Conservation (phyloP, 2,797 vertebrate genomes). For the Anableps anableps region DNA sequence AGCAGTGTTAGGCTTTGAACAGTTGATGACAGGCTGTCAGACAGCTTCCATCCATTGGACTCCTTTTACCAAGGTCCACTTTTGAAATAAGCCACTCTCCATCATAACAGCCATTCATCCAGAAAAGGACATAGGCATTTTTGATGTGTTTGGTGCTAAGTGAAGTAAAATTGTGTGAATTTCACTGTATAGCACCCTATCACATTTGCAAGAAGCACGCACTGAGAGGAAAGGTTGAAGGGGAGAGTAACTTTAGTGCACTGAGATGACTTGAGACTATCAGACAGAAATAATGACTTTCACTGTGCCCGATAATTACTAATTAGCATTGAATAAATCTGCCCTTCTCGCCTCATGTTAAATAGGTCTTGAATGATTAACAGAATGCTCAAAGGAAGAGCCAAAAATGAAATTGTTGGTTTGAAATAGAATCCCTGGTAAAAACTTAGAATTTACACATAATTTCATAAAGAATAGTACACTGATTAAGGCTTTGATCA, state of each 20-base stretch:
- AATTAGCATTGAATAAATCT: conserved; percentile 76
- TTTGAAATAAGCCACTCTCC: conserved; percentile 67
- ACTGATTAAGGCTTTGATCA: conserved; percentile 9
- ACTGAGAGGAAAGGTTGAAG: conserved; percentile 54
- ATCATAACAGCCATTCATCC: conserved; percentile 74
- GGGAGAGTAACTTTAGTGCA: conserved; percentile 58
- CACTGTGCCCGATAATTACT: conserved; percentile 62
- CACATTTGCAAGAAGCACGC: conserved; percentile 72
- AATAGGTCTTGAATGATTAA: conserved; percentile 29
- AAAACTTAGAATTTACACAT: conserved; percentile 9
- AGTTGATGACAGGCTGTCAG: conserved; percentile 81
- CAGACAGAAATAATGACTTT: conserved; percentile 60
- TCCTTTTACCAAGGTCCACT: conserved; percentile 71
- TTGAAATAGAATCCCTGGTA: conserved; percentile 11
- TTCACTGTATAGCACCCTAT: conserved; percentile 82
- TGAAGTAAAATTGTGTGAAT: conserved; percentile 80
- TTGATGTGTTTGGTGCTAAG: conserved; percentile 81
- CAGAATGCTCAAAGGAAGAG: conserved; percentile 4
- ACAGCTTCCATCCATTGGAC: conserved; percentile 62
- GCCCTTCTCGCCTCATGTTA: conserved; percentile 45
- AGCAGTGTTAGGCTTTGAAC: conserved; percentile 66
- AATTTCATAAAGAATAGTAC: not conserved
- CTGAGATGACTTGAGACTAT: conserved; percentile 57
- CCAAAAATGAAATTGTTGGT: conserved; percentile 3
- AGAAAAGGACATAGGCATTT: conserved; percentile 79